Conservation (phyloP, 2,888 invertebrate genomes). For the Ennomos erosarius region DNA sequence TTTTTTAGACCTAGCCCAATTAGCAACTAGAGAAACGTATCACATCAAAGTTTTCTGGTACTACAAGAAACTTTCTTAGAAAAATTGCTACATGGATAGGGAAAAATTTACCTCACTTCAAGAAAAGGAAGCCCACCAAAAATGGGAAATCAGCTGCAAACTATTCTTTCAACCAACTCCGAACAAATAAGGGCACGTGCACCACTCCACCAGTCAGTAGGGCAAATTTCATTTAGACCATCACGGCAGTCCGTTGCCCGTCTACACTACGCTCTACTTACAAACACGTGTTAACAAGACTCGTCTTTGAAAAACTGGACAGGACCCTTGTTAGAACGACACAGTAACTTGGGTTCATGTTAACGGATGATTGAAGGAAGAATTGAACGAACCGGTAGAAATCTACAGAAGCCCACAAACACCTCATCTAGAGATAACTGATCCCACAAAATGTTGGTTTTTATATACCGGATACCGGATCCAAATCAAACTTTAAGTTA, state of each 20-base stretch:
- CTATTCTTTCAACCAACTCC: conserved; percentile 31
- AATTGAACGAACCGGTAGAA: background rate
- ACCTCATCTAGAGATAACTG: too few relatives aligned
- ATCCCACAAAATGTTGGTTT: too few relatives aligned
- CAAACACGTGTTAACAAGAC: conserved; percentile 80
- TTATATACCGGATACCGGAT: too few relatives aligned
- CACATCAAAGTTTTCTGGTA: too few relatives aligned
- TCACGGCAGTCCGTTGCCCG: conserved; percentile 57
- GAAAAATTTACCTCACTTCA: background rate
- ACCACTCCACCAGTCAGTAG: conserved; percentile 63
- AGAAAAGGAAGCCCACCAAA: background rate
- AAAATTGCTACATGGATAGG: too few relatives aligned
- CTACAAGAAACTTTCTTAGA: too few relatives aligned
- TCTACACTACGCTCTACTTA: conserved; percentile 67
- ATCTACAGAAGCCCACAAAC: background rate
- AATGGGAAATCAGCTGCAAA: too few relatives aligned
- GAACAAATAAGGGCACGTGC: conserved; percentile 50
- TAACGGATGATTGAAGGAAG: background rate
- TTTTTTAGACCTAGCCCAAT: too few relatives aligned
- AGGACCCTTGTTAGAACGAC: conserved; percentile 50
- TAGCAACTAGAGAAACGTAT: too few relatives aligned
- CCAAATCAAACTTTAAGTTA: too few relatives aligned
- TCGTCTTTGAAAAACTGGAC: conserved; percentile 81
- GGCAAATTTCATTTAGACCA: conserved; percentile 79
- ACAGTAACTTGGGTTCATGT: conserved; percentile 10